phyloP scores from a whole-genome alignment of 2,797 vertebrate genomes.

The Chromobotia macracanthus region DNA sequence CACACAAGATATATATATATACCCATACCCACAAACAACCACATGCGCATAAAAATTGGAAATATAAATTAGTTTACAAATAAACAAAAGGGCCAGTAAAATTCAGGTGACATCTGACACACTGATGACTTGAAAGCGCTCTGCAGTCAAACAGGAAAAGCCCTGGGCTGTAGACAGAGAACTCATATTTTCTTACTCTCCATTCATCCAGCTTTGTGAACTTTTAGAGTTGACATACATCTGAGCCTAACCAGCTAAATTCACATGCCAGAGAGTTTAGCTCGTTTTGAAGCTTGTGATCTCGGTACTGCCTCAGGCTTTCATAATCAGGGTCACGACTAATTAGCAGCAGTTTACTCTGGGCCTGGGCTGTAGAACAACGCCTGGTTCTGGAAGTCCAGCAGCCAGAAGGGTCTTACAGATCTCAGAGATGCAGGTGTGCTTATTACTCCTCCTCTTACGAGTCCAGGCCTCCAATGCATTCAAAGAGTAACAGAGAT shows the following conservation, averaged over 20 bases:
- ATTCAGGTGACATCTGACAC: neutral
- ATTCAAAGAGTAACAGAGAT: slow-evolving; percentile 66
- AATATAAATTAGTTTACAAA: too few relatives aligned
- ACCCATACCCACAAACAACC: too few relatives aligned
- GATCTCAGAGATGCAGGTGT: slow-evolving; percentile 68
- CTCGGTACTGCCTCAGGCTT: slow-evolving; percentile 41
- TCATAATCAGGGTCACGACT: slow-evolving; percentile 54
- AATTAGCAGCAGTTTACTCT: slow-evolving; percentile 35
- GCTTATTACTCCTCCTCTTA: slow-evolving; percentile 60
- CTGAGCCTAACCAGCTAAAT: slow-evolving; percentile 32
- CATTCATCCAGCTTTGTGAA: slow-evolving; percentile 36
- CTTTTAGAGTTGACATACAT: slow-evolving; percentile 26
- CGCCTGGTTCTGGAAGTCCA: slow-evolving; percentile 51
- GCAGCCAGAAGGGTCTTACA: slow-evolving; percentile 54
- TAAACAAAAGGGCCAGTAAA: too few relatives aligned
- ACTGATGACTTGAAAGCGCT: slow-evolving; percentile 15
- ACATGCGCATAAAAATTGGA: too few relatives aligned
- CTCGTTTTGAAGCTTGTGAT: slow-evolving; percentile 33
- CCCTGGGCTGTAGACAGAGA: slow-evolving; percentile 30
- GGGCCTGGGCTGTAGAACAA: slow-evolving; percentile 24
- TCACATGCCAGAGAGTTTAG: slow-evolving; percentile 28
- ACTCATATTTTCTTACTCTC: slow-evolving; percentile 25
- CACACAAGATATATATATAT: too few relatives aligned
- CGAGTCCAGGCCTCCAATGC: slow-evolving; percentile 60
- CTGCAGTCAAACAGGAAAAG: slow-evolving; percentile 33